Percentiles rank a stretch among this genome's conserved stretches.
These are phyloP conservation scores for Dipodomys merriami DNA, from an alignment of 2,113 vertebrate genomes.

Conservation along the genomic window DNA sequence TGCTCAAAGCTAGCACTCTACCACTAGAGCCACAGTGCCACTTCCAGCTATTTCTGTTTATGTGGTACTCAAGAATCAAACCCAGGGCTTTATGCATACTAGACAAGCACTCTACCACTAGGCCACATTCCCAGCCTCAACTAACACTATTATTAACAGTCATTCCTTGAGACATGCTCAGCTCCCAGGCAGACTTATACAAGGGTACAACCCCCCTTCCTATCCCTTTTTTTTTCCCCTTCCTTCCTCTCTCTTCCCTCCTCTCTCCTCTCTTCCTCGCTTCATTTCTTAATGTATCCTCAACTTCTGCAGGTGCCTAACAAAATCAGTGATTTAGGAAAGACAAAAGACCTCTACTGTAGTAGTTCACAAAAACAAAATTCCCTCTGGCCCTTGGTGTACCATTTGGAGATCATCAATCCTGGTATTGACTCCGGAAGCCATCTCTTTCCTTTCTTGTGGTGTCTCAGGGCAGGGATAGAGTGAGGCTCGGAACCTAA, in stretches of 20 bases:
- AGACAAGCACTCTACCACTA: too few species aligned
- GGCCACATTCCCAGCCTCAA: neutral
- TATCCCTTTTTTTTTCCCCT: neutral
- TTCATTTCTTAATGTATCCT: too few species aligned
- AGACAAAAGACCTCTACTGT: neutral
- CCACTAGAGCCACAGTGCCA: too few species aligned
- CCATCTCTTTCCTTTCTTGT: slow-evolving; percentile 98
- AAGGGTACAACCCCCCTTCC: neutral
- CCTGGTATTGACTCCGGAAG: slow-evolving; percentile 96
- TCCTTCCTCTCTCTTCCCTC: too few species aligned
- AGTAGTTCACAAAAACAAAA: slow-evolving; percentile 5
- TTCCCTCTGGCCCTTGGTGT: slow-evolving; percentile 59
- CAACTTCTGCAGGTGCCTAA: neutral
- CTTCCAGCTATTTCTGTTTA: too few species aligned
- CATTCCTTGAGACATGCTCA: neutral
- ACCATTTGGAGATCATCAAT: slow-evolving; percentile 99
- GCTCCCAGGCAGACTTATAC: neutral
- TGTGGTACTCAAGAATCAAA: too few species aligned
- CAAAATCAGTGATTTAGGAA: neutral
- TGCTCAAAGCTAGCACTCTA: too few species aligned
- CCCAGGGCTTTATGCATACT: too few species aligned
- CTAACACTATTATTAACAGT: slow-evolving; percentile 1
- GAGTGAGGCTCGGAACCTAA: slow-evolving; percentile 96
- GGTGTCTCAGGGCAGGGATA: slow-evolving; percentile 98
- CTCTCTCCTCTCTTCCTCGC: too few species aligned